These are phyloP conservation scores for Proctacanthus coquilletti DNA, from an alignment of 1,140 invertebrate genomes.

Conservation along the genomic window DNA sequence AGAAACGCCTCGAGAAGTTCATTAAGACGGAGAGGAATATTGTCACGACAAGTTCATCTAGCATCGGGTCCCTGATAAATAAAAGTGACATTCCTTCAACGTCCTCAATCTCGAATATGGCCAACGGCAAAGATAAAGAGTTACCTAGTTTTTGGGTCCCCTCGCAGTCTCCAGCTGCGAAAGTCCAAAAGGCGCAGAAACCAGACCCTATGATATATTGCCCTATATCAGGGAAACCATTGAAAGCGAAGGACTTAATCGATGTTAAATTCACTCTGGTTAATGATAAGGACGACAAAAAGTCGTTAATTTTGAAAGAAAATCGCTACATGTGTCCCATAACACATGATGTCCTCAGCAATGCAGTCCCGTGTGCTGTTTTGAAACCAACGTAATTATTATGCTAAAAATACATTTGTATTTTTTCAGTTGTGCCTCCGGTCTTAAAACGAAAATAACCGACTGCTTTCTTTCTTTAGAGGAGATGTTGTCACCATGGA, in stretches of 20 bases:
- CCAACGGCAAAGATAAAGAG: conserved; percentile 43
- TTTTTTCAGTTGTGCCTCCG: too few species aligned
- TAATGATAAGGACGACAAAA: conserved; percentile 69
- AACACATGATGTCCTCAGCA: conserved; percentile 88
- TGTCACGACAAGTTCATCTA: conserved; percentile 9
- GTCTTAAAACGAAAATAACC: too few species aligned
- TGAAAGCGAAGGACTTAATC: conserved; percentile 84
- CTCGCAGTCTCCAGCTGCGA: conserved; percentile 76
- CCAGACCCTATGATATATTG: conserved; percentile 86
- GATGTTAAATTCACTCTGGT: conserved; percentile 86
- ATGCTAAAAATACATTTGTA: neutral
- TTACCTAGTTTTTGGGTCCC: conserved; percentile 98
- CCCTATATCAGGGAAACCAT: conserved; percentile 77
- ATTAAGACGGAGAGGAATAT: conserved; percentile 37
- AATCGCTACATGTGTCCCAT: conserved; percentile 95
- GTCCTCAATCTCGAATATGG: conserved; percentile 63
- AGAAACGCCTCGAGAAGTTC: conserved; percentile 57
- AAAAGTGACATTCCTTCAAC: conserved; percentile 10
- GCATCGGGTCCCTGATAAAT: conserved; percentile 10
- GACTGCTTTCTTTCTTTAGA: conserved; percentile 11
- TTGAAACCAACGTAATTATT: conserved; percentile 70
- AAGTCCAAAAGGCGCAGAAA: conserved; percentile 55
- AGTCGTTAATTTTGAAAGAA: conserved; percentile 64
- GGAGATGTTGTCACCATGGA: conserved; percentile 95
- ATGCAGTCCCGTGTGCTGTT: conserved; percentile 86